Conservation (phyloP, 2,113 vertebrate genomes). For the Fulica atra region DNA sequence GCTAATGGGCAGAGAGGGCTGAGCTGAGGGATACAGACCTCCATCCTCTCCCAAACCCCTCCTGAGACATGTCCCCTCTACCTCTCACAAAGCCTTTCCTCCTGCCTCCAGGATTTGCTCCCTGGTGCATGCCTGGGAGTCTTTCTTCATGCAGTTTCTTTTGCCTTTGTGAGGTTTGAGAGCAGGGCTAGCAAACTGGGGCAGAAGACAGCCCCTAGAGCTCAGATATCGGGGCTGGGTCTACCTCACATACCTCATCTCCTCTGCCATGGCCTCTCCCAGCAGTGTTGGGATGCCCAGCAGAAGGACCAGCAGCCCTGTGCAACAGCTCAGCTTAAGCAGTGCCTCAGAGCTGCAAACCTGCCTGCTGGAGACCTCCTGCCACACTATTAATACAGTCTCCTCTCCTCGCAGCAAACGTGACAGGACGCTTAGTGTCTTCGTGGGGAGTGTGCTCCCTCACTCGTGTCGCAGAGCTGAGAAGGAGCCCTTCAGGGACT, state of each 20-base stretch:
- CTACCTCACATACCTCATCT: background rate
- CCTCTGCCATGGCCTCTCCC: background rate
- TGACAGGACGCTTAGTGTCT: background rate
- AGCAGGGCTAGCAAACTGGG: background rate
- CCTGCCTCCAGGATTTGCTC: background rate
- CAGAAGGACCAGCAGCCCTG: background rate
- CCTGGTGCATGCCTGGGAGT: too few relatives aligned
- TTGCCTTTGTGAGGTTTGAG: background rate
- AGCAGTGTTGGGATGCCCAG: fast-evolving
- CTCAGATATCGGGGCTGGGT: background rate
- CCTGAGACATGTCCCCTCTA: background rate
- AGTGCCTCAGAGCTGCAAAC: background rate
- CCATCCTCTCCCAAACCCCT: background rate
- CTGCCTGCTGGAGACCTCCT: background rate
- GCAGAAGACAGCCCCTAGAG: background rate
- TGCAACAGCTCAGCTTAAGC: background rate
- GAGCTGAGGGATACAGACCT: background rate
- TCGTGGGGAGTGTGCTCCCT: background rate
- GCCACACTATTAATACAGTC: background rate
- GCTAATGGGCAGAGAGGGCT: background rate
- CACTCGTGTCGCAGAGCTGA: background rate
- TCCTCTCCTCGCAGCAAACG: background rate
- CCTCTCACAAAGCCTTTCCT: background rate
- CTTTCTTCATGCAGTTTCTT: background rate
- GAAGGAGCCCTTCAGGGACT: conserved; percentile 22